Evolutionary conservation across 2,113 vertebrate genomes (phyloP), one percentile per base, ranked within the genome.

Genomic region (Suricata suricatta): DNA sequence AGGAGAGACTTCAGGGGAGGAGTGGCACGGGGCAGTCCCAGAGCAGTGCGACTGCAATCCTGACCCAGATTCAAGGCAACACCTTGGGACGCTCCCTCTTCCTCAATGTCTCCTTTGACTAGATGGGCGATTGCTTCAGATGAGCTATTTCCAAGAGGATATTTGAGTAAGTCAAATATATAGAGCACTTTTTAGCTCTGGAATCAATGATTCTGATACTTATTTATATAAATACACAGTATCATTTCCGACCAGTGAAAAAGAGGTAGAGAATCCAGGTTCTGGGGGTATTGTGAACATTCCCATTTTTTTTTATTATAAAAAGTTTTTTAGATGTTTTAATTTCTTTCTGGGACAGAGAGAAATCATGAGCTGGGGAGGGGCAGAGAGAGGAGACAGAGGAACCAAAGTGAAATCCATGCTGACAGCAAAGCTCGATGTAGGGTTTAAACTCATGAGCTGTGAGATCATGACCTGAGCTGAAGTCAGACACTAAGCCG

Each of bases 21-120:
- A 54, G 35, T 5, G 17, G 11, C 38, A 2, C 0, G 1, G 68
- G 35, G 54, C 3, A 21, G 38, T 17, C 54, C 23, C 52, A 11
- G 92, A 63, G 47, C 29, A 15, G n/a, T 1, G 1, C 29, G 19
- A 8, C 21, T 0, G 15, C 10, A 6, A 14, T 50, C 60, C 66
- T 1, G 0, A 15, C 44, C 57, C n/a, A 27, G 66, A 81, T 27
- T 69, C 52, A 71, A 88, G n/a, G 11, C 35, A n/a, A 2, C 3
- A 10, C 14, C 25, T 52, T 35, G 0, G 31, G 13, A 27, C 50
- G 5, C 3, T 52, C 33, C 19, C 82, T 76, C 27, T 82, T 87
- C 66, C 54, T 87, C 82, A 38, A 1, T 8, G 82, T 92, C 83
- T 79, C 71, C 68, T 89, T 90, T 80, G 47, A 23, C 63, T 38